phyloP scores from a whole-genome alignment of 1,140 invertebrate genomes.

The Marisa cornuarietis region DNA sequence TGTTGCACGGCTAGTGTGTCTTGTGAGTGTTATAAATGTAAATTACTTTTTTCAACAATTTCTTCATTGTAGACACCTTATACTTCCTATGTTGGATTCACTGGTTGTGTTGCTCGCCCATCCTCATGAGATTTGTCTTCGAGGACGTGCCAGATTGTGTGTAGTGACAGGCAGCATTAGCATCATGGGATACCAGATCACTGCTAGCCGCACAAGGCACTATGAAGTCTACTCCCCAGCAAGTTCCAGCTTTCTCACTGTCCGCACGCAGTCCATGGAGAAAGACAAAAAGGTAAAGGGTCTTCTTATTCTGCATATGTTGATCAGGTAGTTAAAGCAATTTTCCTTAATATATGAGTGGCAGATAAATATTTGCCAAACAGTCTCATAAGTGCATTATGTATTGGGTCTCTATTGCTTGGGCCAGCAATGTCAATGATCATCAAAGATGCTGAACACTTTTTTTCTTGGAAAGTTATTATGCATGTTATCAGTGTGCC shows the following conservation, averaged over 20 bases:
- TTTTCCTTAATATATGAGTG: too few species aligned
- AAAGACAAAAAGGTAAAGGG: constrained; percentile 10
- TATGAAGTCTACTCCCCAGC: constrained; percentile 30
- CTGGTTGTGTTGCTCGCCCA: constrained; percentile 20
- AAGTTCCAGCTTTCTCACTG: constrained; percentile 22
- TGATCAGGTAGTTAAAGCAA: too few species aligned
- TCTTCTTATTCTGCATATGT: too few species aligned
- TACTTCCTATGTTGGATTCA: not conserved
- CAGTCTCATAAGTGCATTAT: too few species aligned
- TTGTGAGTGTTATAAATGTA: not conserved
- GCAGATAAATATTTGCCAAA: too few species aligned
- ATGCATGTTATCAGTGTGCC: too few species aligned
- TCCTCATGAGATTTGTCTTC: constrained; percentile 27
- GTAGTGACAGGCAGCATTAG: constrained; percentile 24
- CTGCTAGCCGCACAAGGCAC: not conserved
- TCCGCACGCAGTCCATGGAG: not conserved
- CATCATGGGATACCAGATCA: constrained; percentile 27
- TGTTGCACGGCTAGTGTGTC: too few species aligned
- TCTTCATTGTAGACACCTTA: constrained; percentile 8
- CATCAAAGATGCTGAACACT: too few species aligned
- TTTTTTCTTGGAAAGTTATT: too few species aligned
- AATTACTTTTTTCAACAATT: not conserved
- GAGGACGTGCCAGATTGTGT: constrained; percentile 17
- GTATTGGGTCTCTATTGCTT: too few species aligned
- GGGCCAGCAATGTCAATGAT: too few species aligned